Conservation (phyloP, 2,113 vertebrate genomes). For the Ailurus styani region DNA sequence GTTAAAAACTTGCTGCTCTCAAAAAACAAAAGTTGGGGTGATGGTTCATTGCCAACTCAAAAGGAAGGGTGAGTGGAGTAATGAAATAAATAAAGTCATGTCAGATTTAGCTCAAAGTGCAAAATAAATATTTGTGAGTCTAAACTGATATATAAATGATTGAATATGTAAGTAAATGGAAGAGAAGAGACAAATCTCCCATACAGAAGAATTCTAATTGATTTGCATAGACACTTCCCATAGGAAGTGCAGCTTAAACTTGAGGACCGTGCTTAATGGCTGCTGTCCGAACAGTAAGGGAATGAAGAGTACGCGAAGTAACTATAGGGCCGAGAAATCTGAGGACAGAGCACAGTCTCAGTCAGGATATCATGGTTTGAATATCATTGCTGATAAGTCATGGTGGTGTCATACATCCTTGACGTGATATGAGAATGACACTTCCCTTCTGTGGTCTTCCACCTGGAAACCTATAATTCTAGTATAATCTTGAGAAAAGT, state of each 20-base stretch:
- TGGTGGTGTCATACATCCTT: not conserved
- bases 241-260: not conserved
- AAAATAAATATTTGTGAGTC: not conserved
- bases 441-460: not conserved
- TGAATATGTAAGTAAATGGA: not conserved
- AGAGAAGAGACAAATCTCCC: not conserved
- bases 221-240: not conserved
- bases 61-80: not conserved
- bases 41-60: not conserved
- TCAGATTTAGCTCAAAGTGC: not conserved
- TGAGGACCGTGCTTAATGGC: not conserved
- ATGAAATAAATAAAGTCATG: not conserved
- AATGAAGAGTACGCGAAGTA: not conserved
- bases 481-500: not conserved
- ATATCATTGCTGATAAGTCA: not conserved
- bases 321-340: not conserved
- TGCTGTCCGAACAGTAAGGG: not conserved
- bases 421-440: not conserved
- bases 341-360: not conserved
- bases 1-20: not conserved
- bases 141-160: not conserved
- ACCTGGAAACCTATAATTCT: not conserved
- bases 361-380: not conserved
- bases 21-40: not conserved
- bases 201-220: not conserved